Percentiles rank a stretch among this genome's conserved stretches.
Conservation (phyloP, 2,113 vertebrate genomes). For the Cricetomys ansorgei region DNA sequence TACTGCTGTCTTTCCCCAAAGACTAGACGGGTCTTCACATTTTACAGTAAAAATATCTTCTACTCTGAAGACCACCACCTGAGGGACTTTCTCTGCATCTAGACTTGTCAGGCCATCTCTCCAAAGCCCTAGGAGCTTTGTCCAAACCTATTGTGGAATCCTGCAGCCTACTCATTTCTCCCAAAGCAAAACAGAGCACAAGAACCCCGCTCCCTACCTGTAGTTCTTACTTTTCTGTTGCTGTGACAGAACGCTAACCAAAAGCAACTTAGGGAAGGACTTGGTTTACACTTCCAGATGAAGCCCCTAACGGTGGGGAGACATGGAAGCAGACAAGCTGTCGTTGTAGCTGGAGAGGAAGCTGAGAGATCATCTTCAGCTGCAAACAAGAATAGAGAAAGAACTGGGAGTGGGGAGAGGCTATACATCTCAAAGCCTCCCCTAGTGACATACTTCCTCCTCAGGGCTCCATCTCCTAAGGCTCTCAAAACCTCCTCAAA, state of each 20-base stretch:
- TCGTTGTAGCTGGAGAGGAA: background rate
- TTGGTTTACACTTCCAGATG: background rate
- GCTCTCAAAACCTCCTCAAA: background rate
- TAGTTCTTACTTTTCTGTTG: background rate
- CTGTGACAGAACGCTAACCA: background rate
- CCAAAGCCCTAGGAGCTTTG: background rate
- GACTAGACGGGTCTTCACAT: too few species aligned
- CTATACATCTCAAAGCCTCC: background rate
- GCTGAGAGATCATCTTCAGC: background rate
- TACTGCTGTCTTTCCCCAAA: background rate
- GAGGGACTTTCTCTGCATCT: background rate
- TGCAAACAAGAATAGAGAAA: background rate
- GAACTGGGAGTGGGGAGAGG: background rate
- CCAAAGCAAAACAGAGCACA: background rate
- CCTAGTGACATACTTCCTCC: background rate
- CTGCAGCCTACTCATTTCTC: background rate
- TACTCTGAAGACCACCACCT: background rate
- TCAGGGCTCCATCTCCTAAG: background rate
- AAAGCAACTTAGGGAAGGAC: background rate
- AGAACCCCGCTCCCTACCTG: background rate
- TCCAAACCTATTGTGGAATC: background rate
- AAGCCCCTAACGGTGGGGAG: background rate
- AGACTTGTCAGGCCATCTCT: background rate
- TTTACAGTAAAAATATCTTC: background rate
- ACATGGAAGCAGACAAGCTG: background rate